Base-by-base conservation (phyloP, 2,888 invertebrate species). In the Maniola hyperantus region DNA sequence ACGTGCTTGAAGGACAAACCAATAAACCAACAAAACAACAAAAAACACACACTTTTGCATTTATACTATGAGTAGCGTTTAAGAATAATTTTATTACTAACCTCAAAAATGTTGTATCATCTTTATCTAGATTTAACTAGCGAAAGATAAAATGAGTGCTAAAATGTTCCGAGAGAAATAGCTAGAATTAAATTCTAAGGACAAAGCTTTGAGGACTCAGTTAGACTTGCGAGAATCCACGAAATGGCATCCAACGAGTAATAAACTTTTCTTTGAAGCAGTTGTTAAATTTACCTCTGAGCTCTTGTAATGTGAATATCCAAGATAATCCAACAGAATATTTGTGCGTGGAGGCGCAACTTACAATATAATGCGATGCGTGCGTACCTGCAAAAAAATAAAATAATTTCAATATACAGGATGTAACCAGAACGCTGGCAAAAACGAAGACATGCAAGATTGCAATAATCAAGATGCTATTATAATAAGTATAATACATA, bases 221-320 rank as follows among this genome's bases (percentile, higher is more conserved):
- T 80, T 76, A 72, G 80, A 77, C 76, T 81, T 79, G 73, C 73
- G 69, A 74, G 72, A 72, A 74, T 68, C 70, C 70, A 73, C 73
- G 67, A 73, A 73, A 78, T 81, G 79, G 77, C 66, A 65, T 72
- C 68, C 66, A 70, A 71, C n/a, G 70, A 73, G 66, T 64, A 65
- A 59, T 70, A 70, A 74, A 79, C 79, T 80, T 83, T 79, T 75
- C 75, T 77, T 77, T 79, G 79, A 78, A 74, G 78, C 81, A 81
- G 81, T 80, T 81, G 82, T 82, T 72, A 75, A 78, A 82, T 82
- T 81, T 67, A 72, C 70, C 72, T 72, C 67, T 71, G 69, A 73
- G 71, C 66, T 53, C 54, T 70, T 66, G 72, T 66, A 71, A 63
- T 63, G 66, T 72, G 71, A 66, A 66, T 71, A 71, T 70, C 10